phyloP scores from a whole-genome alignment of 2,797 vertebrate genomes.

The Tapera naevia region DNA sequence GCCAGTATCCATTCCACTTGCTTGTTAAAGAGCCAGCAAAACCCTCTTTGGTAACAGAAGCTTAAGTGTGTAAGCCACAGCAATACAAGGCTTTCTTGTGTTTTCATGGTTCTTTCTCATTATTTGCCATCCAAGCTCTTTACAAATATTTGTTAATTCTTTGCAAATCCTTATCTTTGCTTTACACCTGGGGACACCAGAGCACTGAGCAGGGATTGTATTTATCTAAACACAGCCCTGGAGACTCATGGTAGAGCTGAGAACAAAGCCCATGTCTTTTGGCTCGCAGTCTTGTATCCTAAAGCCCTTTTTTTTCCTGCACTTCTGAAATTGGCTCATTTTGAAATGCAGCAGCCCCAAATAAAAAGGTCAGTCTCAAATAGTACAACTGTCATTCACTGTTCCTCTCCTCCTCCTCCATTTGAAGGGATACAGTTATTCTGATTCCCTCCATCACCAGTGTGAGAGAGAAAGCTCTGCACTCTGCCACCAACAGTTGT shows the following conservation, averaged over 20 bases:
- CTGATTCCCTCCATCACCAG: neutral
- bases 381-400: neutral
- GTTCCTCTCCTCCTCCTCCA: neutral
- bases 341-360: neutral
- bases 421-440: neutral
- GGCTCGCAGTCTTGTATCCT: neutral
- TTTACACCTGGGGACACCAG: neutral
- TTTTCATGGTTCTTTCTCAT: neutral
- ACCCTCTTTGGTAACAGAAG: neutral
- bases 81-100: neutral
- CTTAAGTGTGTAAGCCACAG: neutral
- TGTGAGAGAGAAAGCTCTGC: neutral
- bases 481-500: neutral
- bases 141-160: neutral
- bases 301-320: neutral
- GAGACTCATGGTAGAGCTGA: neutral
- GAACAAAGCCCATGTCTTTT: neutral
- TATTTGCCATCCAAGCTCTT: neutral
- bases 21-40: neutral
- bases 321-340: neutral
- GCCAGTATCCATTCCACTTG: neutral
- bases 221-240: neutral
- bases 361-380: neutral
- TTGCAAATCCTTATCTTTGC: constrained; percentile 3
- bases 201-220: neutral